Percentiles rank a stretch among this genome's conserved stretches.
These are phyloP conservation scores for Netelia inedita DNA, from an alignment of 2,888 invertebrate genomes.

Conservation along the genomic window DNA sequence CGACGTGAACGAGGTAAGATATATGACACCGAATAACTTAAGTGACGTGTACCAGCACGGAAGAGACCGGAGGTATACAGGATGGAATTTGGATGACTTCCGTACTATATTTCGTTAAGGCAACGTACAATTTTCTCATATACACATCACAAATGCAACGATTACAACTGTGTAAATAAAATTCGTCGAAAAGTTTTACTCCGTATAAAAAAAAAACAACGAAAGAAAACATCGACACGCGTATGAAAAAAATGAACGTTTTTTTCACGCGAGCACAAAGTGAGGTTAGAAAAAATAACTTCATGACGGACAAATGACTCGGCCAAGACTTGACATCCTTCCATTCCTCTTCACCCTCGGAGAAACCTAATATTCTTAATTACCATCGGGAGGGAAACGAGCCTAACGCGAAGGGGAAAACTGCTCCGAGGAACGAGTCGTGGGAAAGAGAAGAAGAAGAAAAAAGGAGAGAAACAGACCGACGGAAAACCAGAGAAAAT, in stretches of 20 bases:
- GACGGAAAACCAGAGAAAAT: conserved; percentile 50
- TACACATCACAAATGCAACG: background rate
- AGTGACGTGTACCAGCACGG: conserved; percentile 15
- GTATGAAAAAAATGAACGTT: background rate
- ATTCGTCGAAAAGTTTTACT: too few species aligned
- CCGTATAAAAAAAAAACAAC: background rate
- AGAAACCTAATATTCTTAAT: conserved; percentile 73
- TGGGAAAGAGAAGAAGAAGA: conserved; percentile 14
- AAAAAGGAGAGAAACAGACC: background rate
- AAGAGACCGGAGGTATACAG: conserved; percentile 9
- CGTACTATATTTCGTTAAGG: background rate
- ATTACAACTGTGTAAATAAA: background rate
- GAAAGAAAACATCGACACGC: background rate
- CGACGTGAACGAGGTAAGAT: conserved; percentile 2
- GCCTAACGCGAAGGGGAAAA: conserved; percentile 50
- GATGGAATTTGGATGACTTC: conserved; percentile 18
- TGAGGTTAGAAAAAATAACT: conserved; percentile 15
- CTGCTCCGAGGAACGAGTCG: conserved; percentile 22
- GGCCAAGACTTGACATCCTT: conserved; percentile 38
- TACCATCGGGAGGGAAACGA: conserved; percentile 66
- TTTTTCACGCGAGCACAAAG: conserved; percentile 7
- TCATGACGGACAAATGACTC: conserved; percentile 39
- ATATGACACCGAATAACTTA: conserved; percentile 33
- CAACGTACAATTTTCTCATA: background rate
- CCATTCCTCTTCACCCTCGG: conserved; percentile 18